phyloP scores from a whole-genome alignment of 2,888 invertebrate species.

The Silvanus unidentatus region DNA sequence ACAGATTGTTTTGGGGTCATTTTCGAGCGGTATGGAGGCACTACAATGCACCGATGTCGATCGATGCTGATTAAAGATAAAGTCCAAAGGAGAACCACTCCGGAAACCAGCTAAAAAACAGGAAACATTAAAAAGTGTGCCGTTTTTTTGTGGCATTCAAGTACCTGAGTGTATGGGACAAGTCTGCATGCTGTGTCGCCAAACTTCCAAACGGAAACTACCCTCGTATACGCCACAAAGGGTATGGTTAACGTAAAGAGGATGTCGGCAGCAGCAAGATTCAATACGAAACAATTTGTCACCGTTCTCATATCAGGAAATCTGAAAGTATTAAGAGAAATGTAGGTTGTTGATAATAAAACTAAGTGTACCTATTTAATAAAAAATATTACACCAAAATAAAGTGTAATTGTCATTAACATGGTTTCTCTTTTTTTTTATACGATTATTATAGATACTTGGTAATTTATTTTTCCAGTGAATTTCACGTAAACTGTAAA shows the following conservation, averaged over 20 bases:
- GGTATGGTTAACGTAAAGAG: constrained; percentile 53
- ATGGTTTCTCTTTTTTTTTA: too few species aligned
- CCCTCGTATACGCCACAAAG: constrained; percentile 49
- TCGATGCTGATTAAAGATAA: constrained; percentile 54
- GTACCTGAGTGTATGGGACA: constrained; percentile 54
- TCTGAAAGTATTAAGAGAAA: constrained; percentile 25
- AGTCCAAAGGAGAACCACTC: constrained; percentile 54
- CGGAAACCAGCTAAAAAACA: constrained; percentile 51
- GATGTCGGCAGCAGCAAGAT: constrained; percentile 61
- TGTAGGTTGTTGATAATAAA: background rate
- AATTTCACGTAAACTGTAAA: too few species aligned
- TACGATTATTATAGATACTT: too few species aligned
- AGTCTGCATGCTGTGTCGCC: constrained; percentile 50
- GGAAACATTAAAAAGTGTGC: constrained; percentile 4
- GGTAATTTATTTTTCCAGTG: too few species aligned
- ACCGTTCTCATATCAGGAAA: constrained; percentile 52
- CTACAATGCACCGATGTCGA: constrained; percentile 51
- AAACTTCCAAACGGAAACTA: constrained; percentile 50
- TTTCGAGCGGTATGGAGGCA: constrained; percentile 52
- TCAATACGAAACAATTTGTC: constrained; percentile 53
- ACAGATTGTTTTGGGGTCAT: constrained; percentile 46
- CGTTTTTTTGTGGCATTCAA: background rate
- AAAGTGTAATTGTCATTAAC: too few species aligned
- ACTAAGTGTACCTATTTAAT: too few species aligned
- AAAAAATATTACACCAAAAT: too few species aligned